These are phyloP conservation scores for Macrochelys suwanniensis DNA, from an alignment of 2,797 vertebrate genomes.

Conservation along the genomic window DNA sequence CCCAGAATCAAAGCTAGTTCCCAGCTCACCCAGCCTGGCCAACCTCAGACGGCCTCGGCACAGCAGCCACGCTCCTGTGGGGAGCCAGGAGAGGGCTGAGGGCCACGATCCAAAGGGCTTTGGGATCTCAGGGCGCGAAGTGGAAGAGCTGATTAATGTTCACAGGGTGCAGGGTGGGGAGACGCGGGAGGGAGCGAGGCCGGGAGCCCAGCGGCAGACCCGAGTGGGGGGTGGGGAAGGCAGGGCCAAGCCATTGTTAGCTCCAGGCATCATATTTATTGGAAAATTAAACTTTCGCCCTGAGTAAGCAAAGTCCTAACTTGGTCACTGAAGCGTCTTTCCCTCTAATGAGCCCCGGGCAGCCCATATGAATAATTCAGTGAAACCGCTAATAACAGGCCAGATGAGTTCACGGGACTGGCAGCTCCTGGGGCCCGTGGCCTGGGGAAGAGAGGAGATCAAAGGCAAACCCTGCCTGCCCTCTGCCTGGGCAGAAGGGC, in stretches of 20 bases:
- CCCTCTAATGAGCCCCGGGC: slow-evolving; percentile 64
- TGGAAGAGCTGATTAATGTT: not conserved
- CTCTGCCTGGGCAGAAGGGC: not conserved
- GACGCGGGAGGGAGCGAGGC: not conserved
- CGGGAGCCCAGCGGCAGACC: slow-evolving; percentile 30
- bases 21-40: not conserved
- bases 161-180: not conserved
- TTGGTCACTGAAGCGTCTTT: slow-evolving; percentile 61
- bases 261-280: slow-evolving; percentile 28
- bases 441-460: not conserved
- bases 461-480: not conserved
- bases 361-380: slow-evolving; percentile 75
- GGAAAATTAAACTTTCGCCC: slow-evolving; percentile 72
- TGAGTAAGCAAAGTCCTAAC: slow-evolving; percentile 71
- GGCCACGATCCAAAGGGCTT: no score
- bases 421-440: slow-evolving; percentile 11
- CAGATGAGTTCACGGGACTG: slow-evolving; percentile 6
- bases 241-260: slow-evolving; percentile 35
- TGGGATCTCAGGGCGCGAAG: not conserved
- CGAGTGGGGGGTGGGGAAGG: slow-evolving; percentile 1
- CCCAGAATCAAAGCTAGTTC: not conserved
- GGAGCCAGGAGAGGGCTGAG: no score
- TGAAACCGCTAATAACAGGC: slow-evolving; percentile 64
- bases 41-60: no score
- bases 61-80: no score